Conservation (phyloP, 2,888 invertebrate species). For the Tricholauxania praeusta region DNA sequence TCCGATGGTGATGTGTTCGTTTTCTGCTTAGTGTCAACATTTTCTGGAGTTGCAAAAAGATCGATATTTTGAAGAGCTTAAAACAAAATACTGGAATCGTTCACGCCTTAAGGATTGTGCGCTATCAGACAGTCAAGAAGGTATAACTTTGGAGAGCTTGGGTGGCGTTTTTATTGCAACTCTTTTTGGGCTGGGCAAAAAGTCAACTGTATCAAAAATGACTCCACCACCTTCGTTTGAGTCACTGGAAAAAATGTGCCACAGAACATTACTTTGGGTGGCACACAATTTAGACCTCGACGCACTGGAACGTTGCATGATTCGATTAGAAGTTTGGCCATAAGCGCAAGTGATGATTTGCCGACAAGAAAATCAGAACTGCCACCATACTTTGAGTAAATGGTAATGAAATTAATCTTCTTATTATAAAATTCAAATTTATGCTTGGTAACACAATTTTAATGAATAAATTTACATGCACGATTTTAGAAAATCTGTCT, state of each 20-base stretch:
- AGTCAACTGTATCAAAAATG: conserved; percentile 1
- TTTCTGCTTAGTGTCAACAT: conserved; percentile 50
- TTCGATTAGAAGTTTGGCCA: background rate
- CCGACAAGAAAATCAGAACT: conserved; percentile 32
- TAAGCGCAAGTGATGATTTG: background rate
- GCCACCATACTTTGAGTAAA: conserved; percentile 46
- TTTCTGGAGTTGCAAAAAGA: conserved; percentile 88
- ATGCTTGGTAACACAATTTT: no score
- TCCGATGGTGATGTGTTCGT: conserved; percentile 61
- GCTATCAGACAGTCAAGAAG: conserved; percentile 84
- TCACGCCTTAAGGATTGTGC: conserved; percentile 78
- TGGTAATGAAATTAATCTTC: no score
- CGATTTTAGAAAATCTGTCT: no score
- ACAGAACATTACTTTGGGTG: conserved; percentile 51
- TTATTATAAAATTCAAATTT: no score
- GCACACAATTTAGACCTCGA: conserved; percentile 55
- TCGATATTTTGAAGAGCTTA: conserved; percentile 82
- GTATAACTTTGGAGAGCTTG: conserved; percentile 88
- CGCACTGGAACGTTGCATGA: conserved; percentile 38
- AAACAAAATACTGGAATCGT: conserved; percentile 88
- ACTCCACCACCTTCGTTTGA: conserved; percentile 62
- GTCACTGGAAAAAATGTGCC: conserved; percentile 51
- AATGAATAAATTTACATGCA: no score
- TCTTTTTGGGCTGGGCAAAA: conserved; percentile 79
- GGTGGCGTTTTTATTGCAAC: conserved; percentile 95